Conservation (phyloP, 1,140 invertebrate species). For the Platyura marginata region DNA sequence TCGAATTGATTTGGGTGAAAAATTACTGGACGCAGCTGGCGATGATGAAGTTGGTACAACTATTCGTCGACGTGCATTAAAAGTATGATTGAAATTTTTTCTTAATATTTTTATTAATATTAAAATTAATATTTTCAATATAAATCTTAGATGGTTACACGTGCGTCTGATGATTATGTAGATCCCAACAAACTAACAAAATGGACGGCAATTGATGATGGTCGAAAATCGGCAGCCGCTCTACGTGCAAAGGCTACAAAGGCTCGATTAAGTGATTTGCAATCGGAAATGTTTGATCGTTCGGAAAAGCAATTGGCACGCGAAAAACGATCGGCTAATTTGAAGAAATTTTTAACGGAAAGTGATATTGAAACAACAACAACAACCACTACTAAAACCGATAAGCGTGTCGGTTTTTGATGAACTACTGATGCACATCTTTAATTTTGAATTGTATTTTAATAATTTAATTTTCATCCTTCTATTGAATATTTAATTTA, state of each 20-base stretch:
- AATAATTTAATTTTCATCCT: no score
- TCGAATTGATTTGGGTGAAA: background rate
- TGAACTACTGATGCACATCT: background rate
- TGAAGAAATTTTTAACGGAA: slow-evolving; percentile 7
- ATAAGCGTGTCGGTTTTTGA: background rate
- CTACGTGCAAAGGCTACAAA: slow-evolving; percentile 5
- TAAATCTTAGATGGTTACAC: background rate
- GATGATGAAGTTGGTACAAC: background rate
- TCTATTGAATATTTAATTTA: no score
- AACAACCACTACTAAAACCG: slow-evolving; percentile 1
- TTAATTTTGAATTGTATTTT: background rate
- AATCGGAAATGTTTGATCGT: slow-evolving; percentile 6
- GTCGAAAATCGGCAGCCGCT: background rate
- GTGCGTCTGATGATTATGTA: background rate
- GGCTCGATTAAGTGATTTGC: slow-evolving; percentile 6
- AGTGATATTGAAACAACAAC: slow-evolving; percentile 27
- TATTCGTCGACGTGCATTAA: background rate
- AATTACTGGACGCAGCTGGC: background rate
- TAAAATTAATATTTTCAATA: no score
- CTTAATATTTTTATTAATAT: no score
- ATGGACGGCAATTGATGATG: background rate
- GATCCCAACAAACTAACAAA: background rate
- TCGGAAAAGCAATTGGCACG: slow-evolving; percentile 5
- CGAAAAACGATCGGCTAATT: slow-evolving; percentile 5
- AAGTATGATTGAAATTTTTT: no score